These are phyloP conservation scores for Caenorhabditis brenneri DNA, from an alignment of 1,140 invertebrate genomes.

Conservation along the genomic window DNA sequence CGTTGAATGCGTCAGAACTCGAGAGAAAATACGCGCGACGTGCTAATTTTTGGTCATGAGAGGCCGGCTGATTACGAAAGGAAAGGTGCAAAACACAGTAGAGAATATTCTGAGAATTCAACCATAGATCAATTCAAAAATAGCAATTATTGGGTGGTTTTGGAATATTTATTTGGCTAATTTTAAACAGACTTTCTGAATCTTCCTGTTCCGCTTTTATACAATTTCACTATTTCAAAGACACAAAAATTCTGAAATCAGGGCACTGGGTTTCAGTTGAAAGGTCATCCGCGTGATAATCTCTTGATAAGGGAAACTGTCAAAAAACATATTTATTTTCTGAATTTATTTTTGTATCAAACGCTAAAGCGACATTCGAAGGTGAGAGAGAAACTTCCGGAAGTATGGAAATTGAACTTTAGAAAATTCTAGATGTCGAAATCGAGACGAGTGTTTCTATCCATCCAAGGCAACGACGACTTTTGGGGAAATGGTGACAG, in stretches of 20 bases:
- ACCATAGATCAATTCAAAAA: background rate
- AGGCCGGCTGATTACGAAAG: background rate
- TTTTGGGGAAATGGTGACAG: conserved; percentile 22
- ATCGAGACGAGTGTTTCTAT: conserved; percentile 29
- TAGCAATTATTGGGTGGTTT: background rate
- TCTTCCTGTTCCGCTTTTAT: too few relatives aligned
- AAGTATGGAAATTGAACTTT: background rate
- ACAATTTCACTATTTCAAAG: too few relatives aligned
- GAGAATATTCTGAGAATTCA: background rate
- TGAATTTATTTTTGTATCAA: background rate
- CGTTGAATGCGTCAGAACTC: background rate
- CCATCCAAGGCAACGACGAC: conserved; percentile 6
- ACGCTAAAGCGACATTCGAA: conserved; percentile 17
- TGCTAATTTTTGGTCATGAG: background rate
- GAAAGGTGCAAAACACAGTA: conserved; percentile 15
- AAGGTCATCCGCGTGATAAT: background rate
- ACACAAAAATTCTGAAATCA: background rate
- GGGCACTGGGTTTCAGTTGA: background rate
- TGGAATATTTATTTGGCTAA: background rate
- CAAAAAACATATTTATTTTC: background rate
- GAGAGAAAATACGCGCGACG: background rate
- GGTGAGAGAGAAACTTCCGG: background rate
- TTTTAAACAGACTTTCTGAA: too few relatives aligned
- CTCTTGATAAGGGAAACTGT: background rate
- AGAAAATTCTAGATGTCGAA: conserved; percentile 35